Evolutionary conservation across 2,888 invertebrate genomes (phyloP), one percentile per base, ranked within the genome.

Genomic region (Aelia acuminata): DNA sequence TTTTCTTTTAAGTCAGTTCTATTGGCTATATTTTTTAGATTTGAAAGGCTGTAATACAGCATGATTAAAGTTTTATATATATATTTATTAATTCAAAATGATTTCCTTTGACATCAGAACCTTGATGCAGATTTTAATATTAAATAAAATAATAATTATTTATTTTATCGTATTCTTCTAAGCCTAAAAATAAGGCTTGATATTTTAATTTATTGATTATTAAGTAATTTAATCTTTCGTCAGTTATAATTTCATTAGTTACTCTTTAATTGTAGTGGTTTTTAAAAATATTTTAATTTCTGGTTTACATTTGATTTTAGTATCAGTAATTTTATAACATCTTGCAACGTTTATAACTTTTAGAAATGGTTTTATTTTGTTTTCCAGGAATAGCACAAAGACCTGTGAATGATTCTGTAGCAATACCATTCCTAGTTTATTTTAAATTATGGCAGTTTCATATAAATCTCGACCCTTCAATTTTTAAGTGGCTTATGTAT

Each of bases 401-500:
- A 63, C 90, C 90, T 18, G 80, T 89, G 35, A 80, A 88, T 57
- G 84, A 89, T 39, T 75, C 84, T 22, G 85, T 88, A 48, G 50
- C 84, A 22, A 88, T 90, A n/a, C 90, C 90, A 18, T 90, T 90
- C 26, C 63, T 90, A 18, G 84, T 91, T 11, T 90, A 89, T 70
- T 90, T 90, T 89, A 89, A 87, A n/a, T 26, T 91, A n/a, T 88
- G 89, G 84, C 89, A 90, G 39, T 88, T 91, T 26, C 90, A 90
- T 87, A 57, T 90, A 31, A 89, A 90, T 84, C 84, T 90, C 15
- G 90, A 91, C 87, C 90, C 90, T 31, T 89, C 90, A 31, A 85
- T 91, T 31, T 90, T 90, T 87, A 88, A 90, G 26, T 91, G 91
- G 91, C 84, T 91, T 3, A 88, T 89, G 50, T 91, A 91, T 86